These are phyloP conservation scores for Blomia tropicalis DNA, from an alignment of 2,888 invertebrate species.

Conservation along the genomic window DNA sequence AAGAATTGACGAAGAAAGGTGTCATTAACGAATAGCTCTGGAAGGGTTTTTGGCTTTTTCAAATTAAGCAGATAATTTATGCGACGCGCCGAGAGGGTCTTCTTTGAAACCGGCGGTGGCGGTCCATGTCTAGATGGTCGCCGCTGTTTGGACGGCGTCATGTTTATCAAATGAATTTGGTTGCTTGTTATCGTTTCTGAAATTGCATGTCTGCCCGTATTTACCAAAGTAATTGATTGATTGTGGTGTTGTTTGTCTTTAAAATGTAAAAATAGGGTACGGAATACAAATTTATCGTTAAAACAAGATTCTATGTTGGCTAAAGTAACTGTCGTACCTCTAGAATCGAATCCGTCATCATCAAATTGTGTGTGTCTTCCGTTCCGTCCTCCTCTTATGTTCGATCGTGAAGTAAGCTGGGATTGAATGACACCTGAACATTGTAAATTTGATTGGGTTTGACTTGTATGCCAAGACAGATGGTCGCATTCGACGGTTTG, in stretches of 20 bases:
- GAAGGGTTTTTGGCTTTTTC: slow-evolving; percentile 42
- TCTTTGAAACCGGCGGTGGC: slow-evolving; percentile 24
- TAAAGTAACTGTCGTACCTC: no score
- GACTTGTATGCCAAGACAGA: neutral
- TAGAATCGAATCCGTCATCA: neutral
- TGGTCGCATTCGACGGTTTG: neutral
- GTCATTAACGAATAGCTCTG: slow-evolving; percentile 63
- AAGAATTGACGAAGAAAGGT: slow-evolving; percentile 69
- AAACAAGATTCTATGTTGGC: no score
- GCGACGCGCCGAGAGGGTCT: slow-evolving; percentile 23
- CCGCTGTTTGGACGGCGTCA: neutral
- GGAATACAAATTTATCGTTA: no score
- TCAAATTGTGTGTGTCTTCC: neutral
- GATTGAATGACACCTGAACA: neutral
- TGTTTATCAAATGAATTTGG: neutral
- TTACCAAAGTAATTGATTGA: neutral
- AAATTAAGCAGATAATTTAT: slow-evolving; percentile 23
- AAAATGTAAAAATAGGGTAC: no score
- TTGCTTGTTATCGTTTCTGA: neutral
- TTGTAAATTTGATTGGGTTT: neutral
- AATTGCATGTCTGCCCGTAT: neutral
- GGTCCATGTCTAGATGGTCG: slow-evolving; percentile 18
- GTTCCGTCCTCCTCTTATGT: neutral
- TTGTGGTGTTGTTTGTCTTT: neutral
- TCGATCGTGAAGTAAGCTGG: neutral